Conservation (phyloP, 2,888 invertebrate species). For the Philhelius pedissequus region DNA sequence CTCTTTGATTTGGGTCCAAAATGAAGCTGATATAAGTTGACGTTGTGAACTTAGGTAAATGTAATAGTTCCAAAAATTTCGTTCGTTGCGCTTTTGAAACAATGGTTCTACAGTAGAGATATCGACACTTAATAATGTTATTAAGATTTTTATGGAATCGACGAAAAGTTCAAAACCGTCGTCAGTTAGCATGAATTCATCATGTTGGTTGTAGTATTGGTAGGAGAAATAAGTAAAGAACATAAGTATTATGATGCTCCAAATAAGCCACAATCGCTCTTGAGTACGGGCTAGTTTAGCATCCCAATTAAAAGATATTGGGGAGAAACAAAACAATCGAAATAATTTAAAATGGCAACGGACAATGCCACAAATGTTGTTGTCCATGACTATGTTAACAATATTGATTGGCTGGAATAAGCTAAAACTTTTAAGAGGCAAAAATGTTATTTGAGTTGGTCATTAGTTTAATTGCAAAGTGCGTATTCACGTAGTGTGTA, state of each 20-base stretch:
- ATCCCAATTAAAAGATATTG: conserved; percentile 34
- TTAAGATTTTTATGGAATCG: conserved; percentile 23
- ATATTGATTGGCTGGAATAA: neutral
- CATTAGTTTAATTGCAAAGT: conserved; percentile 14
- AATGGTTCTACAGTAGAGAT: conserved; percentile 42
- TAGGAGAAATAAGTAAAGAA: neutral
- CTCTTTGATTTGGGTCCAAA: conserved; percentile 36
- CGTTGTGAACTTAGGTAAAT: conserved; percentile 15
- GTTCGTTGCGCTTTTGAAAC: conserved; percentile 17
- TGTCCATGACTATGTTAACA: conserved; percentile 12
- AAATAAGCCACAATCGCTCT: conserved; percentile 7
- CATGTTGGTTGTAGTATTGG: neutral
- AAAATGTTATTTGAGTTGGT: neutral
- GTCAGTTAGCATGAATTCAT: neutral
- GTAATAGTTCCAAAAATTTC: conserved; percentile 47
- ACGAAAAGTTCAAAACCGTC: conserved; percentile 41
- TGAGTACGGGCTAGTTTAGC: neutral
- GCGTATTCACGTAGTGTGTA: too few species aligned
- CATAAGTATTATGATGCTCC: conserved; percentile 3
- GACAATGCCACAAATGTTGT: conserved; percentile 31
- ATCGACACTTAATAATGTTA: conserved; percentile 9
- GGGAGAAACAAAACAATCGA: conserved; percentile 30
- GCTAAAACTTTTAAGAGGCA: neutral
- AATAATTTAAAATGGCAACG: conserved; percentile 55
- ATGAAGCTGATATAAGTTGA: neutral